Base-by-base conservation (phyloP, 2,888 invertebrate genomes). In the Dromius quadrimaculatus region DNA sequence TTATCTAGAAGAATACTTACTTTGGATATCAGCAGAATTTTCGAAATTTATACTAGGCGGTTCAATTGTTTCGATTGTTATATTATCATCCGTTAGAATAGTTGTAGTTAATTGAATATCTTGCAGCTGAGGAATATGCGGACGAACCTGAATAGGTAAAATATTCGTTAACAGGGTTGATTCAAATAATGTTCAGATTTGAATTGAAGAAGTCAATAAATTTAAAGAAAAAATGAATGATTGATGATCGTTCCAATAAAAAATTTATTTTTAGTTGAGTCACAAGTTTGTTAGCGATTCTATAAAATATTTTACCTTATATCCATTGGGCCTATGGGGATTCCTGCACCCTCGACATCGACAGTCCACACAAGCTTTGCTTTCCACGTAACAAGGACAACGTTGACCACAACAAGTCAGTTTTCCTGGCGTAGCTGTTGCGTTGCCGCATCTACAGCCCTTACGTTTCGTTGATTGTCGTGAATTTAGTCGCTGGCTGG, bases 311-410 rank as follows among this genome's bases (percentile, higher is more conserved):
- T 28, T 5, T 81, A 92, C 91, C 87, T 93, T 93, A 77, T 91
- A 88, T 68, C 92, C 93, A 80, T 92, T 92, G 61, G 92, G 88
- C 74, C 90, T 87, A 78, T 94, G 93, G 1, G 97, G 96, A 85
- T 97, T 97, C 76, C 95, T 86, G 81, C 97, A 97, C 1, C 96
- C 96, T 79, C 93, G 88, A 83, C 97, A 97, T 80, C 92, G 91
- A 83, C 97, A 97, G 76, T 93, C 93, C 3, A 91, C 86, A 79
- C 97, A 97, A 0, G 94, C 92, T 80, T 93, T 93, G 74, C 93
- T 92, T 74, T 93, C 93, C 2, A 94, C 94, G 82, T 97, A 97
- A 82, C 97, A 97, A 0, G 95, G 95, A 83, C 97, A 97, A 73
- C 97, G 85, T 80, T 95, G 95, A 0, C 96, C 96, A 78, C 96